Conservation (phyloP, 2,888 invertebrate species). For the Copidosoma aretas region DNA sequence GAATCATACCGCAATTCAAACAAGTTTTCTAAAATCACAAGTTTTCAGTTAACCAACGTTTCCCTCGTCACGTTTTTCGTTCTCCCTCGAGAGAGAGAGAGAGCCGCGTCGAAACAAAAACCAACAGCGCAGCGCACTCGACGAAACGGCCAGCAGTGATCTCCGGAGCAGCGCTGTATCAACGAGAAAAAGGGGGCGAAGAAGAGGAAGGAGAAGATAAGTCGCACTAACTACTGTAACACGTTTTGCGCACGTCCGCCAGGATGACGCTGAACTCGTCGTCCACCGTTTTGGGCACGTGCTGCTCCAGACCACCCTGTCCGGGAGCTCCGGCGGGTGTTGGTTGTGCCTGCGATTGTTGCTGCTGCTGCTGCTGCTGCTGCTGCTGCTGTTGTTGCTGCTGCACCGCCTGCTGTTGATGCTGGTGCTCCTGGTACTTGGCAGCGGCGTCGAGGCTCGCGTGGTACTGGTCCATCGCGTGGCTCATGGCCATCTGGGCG, state of each 20-base stretch:
- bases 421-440: slow-evolving; percentile 54
- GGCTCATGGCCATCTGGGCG: slow-evolving; percentile 51
- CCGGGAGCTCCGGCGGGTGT: slow-evolving; percentile 50
- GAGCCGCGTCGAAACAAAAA: no score
- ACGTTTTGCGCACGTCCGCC: slow-evolving; percentile 87
- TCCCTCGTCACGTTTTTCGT: no score
- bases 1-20: no score
- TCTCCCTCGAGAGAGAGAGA: no score
- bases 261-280: slow-evolving; percentile 90
- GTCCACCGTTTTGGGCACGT: slow-evolving; percentile 68
- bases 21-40: slow-evolving; percentile 13
- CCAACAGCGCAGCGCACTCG: no score
- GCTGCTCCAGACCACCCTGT: slow-evolving; percentile 58
- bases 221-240: slow-evolving; percentile 72
- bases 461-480: slow-evolving; percentile 59
- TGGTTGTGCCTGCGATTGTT: slow-evolving; percentile 47
- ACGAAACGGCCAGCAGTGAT: no score
- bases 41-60: slow-evolving; percentile 19
- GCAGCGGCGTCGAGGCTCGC: slow-evolving; percentile 55
- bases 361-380: slow-evolving; percentile 41
- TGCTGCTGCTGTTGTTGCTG: slow-evolving; percentile 43
- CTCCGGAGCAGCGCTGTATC: no score
- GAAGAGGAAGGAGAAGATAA: neutral
- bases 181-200: neutral
- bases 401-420: slow-evolving; percentile 12